phyloP scores from a whole-genome alignment of 1,140 invertebrate genomes.

The Eueides isabella region DNA sequence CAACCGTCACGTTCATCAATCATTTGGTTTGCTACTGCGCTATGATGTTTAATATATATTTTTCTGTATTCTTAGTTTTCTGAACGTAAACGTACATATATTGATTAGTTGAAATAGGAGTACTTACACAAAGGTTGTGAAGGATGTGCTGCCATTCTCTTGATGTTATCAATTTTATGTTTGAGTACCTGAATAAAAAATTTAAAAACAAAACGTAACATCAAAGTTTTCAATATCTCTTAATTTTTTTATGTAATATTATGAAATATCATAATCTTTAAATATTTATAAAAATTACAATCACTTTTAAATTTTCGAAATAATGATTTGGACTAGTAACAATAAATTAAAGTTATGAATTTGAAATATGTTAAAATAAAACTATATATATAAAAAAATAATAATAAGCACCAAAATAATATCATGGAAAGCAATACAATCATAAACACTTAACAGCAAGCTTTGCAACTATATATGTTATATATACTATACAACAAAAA shows the following conservation, averaged over 20 bases:
- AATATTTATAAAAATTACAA: background rate
- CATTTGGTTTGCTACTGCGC: too few species aligned
- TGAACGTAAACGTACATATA: too few species aligned
- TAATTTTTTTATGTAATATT: background rate
- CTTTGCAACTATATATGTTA: slow-evolving; percentile 18
- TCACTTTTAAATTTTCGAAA: too few species aligned
- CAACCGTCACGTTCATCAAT: too few species aligned
- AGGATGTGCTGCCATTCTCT: slow-evolving; percentile 97
- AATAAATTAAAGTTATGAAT: background rate
- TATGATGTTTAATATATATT: too few species aligned
- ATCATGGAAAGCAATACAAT: slow-evolving; percentile 20
- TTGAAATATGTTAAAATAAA: background rate
- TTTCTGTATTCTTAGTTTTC: too few species aligned
- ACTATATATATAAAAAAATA: background rate
- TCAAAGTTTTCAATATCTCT: too few species aligned
- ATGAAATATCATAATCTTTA: background rate
- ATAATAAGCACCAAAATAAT: background rate
- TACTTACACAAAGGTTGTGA: slow-evolving; percentile 95
- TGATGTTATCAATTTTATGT: slow-evolving; percentile 95
- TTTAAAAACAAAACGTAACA: background rate
- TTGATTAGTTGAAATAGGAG: too few species aligned
- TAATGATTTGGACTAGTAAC: background rate
- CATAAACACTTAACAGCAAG: slow-evolving; percentile 25
- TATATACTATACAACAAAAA: slow-evolving; percentile 14
- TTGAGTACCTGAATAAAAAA: slow-evolving; percentile 87